A percentile compares a stretch with the other conserved stretches of the same genome.
Conservation (phyloP, 2,888 invertebrate genomes). For the Eupeodes luniger region DNA sequence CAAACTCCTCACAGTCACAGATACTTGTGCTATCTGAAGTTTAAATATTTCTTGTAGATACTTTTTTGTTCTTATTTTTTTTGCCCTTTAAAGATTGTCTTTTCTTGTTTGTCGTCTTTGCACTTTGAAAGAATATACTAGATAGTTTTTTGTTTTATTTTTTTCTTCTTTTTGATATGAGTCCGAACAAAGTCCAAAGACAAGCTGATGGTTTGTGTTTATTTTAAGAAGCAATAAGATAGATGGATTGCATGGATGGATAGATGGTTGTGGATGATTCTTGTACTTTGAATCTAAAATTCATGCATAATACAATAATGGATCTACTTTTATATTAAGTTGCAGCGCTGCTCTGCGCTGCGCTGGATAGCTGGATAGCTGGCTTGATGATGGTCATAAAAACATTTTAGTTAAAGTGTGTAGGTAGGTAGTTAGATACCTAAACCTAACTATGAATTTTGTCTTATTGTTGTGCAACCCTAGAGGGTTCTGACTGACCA, state of each 20-base stretch:
- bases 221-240: constrained; percentile 62
- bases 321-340: constrained; percentile 40
- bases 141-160: too few relatives aligned
- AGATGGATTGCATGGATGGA: constrained; percentile 44
- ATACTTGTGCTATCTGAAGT: not conserved
- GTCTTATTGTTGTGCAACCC: not conserved
- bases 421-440: not conserved
- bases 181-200: constrained; percentile 19
- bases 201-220: constrained; percentile 49
- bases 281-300: constrained; percentile 69
- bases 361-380: too few relatives aligned
- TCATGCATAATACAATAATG: constrained; percentile 71
- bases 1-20: constrained; percentile 26
- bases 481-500: not conserved
- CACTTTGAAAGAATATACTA: not conserved
- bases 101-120: constrained; percentile 11
- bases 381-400: constrained; percentile 22
- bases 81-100: not conserved
- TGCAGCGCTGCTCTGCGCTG: constrained; percentile 4
- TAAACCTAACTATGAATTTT: not conserved
- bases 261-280: constrained; percentile 50
- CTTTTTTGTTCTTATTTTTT: constrained; percentile 32
- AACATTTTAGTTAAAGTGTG: not conserved
- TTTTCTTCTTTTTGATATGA: too few relatives aligned
- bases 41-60: not conserved